These are phyloP conservation scores for Chloebia gouldiae DNA, from an alignment of 2,113 vertebrate genomes.

Conservation along the genomic window DNA sequence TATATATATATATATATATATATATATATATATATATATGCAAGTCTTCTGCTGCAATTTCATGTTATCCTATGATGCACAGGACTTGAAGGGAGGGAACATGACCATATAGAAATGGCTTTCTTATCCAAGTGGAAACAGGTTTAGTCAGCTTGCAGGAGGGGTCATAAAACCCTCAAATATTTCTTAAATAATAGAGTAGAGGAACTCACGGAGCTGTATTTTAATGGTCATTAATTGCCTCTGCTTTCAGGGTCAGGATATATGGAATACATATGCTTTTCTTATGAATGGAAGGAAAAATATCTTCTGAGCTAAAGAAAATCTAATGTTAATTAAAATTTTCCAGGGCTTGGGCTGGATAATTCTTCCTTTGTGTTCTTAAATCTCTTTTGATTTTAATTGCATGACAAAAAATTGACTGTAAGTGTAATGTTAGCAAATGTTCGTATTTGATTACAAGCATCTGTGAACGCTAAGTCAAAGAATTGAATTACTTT, in stretches of 20 bases:
- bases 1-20: too few relatives aligned
- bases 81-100: background rate
- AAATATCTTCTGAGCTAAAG: slow-evolving; percentile 18
- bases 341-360: background rate
- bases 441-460: slow-evolving; percentile 17
- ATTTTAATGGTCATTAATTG: slow-evolving; percentile 23
- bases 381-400: slow-evolving; percentile 58
- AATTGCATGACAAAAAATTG: slow-evolving; percentile 19
- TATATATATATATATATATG: too few relatives aligned
- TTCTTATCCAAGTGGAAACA: slow-evolving; percentile 26
- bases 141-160: background rate
- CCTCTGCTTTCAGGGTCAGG: background rate
- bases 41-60: background rate
- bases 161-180: background rate
- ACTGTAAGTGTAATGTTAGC: background rate
- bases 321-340: slow-evolving; percentile 66
- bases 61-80: background rate
- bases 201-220: background rate
- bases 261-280: background rate
- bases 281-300: slow-evolving; percentile 17
- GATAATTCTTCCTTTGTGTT: slow-evolving; percentile 7
- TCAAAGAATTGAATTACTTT: background rate
- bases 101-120: background rate
- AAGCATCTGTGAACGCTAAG: slow-evolving; percentile 3
- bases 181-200: background rate